Base-by-base conservation (phyloP, 1,140 invertebrate species). In the Cydia strobilella region DNA sequence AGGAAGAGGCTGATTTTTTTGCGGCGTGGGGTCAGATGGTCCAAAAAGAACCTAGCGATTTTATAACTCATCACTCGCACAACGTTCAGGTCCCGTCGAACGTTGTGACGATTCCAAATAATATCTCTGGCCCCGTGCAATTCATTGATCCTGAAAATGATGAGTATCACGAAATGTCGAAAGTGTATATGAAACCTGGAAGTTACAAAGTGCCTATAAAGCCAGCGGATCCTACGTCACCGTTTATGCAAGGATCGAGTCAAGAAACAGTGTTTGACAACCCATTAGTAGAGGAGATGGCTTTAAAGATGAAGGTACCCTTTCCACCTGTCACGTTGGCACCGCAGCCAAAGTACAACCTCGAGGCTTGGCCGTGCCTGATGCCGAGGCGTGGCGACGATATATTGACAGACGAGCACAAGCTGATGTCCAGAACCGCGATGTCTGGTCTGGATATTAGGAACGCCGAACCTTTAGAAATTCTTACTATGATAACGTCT, bases 191-290 rank as follows among this genome's bases (percentile, higher is more conserved):
- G 91, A 92, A 93, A 76, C 92, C 92, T 72, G 92, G 92, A 25
- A 93, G 92, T 76, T 93, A 93, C 65, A 92, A 93, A 81, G 90
- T 93, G n/a, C 91, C 91, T 10, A 93, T 92, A 79, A 93, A 93
- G 73, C 90, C 90, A 72, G 78, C 89, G 45, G 88, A 93, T 82
- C 81, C 86, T 51, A 74, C 85, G 13, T 77, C 85, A 45, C 73
- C 86, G 10, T 91, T 91, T 77, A 27, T 86, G 3, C 85, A 84
- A 77, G 78, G 78, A 31, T 59, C 74, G 65, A 74, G 87, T n/a
- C 86, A 86, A 76, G 89, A 92, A 20, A 65, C 81, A 9, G 51
- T 76, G 3, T 90, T 82, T 74, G 89, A 90, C 6, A 86, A 78
- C 74, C 27, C 78, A 25, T 75, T 82, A 13, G 72, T 74, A 39